Evolutionary conservation across 92 coral and sea anemone genomes (phyloP).

Genomic region (Siderastrea radians): DNA sequence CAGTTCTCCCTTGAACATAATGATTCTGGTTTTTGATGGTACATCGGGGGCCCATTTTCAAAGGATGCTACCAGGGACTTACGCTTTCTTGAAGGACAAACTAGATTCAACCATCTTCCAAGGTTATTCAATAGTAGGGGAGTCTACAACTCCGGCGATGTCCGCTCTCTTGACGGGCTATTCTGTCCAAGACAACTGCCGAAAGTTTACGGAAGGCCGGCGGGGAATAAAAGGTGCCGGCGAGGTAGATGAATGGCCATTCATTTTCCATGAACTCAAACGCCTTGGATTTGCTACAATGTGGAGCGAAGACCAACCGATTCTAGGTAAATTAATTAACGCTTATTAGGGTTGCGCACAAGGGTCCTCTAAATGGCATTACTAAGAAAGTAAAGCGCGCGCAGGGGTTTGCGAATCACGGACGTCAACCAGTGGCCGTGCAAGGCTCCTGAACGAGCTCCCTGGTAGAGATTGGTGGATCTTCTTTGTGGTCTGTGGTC

Average conservation of each 20-base stretch:
- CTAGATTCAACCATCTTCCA: conserved; percentile 62
- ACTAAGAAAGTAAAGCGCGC: background rate
- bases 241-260: conserved; percentile 78
- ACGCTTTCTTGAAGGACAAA: conserved; percentile 59
- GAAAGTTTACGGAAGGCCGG: conserved; percentile 63
- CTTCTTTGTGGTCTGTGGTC: too few relatives aligned
- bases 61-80: conserved; percentile 76
- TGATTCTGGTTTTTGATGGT: conserved; percentile 70
- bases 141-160: background rate
- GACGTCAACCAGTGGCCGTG: too few relatives aligned
- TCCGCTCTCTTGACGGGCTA: conserved; percentile 80
- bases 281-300: conserved; percentile 65
- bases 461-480: too few relatives aligned
- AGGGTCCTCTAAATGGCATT: too few relatives aligned
- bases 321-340: background rate
- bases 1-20: conserved; percentile 65
- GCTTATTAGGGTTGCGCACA: background rate
- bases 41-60: conserved; percentile 86
- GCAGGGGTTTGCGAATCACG: background rate
- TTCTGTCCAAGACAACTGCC: conserved; percentile 38
- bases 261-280: conserved; percentile 68
- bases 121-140: background rate
- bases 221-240: conserved; percentile 59
- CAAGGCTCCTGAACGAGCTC: too few relatives aligned
- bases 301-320: background rate